phyloP scores from a whole-genome alignment of 2,888 invertebrate genomes.

The Julus scandinavius region DNA sequence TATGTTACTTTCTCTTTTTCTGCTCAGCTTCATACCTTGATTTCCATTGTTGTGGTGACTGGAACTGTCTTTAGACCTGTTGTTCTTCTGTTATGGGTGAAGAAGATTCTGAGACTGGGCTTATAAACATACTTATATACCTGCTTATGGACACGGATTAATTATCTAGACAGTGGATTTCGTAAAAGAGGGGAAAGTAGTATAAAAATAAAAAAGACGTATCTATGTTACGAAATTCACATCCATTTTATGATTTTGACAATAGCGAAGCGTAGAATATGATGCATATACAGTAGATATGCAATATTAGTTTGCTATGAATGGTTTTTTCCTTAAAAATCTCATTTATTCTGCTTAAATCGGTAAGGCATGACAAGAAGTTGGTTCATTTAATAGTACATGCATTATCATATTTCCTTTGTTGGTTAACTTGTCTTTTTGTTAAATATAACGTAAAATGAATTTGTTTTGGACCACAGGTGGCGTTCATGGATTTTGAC shows the following conservation, averaged over 20 bases:
- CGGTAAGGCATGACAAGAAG: not conserved
- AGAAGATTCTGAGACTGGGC: not conserved
- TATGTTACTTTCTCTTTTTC: not conserved
- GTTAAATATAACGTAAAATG: not conserved
- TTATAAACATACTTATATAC: slow-evolving; percentile 13
- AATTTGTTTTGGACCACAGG: not conserved
- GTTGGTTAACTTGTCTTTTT: not conserved
- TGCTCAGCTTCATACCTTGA: not conserved
- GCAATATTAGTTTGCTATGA: not conserved
- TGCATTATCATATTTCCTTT: not conserved
- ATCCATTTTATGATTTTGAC: not conserved
- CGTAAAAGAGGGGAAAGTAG: slow-evolving; percentile 15
- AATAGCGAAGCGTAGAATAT: not conserved
- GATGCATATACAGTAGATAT: not conserved
- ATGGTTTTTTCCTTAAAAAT: not conserved
- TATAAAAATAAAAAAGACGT: not conserved
- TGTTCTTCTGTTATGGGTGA: not conserved
- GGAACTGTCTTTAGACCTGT: not conserved
- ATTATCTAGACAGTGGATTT: not conserved
- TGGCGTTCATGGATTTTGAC: not conserved
- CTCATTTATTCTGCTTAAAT: not conserved
- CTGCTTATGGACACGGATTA: not conserved
- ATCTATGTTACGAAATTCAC: slow-evolving; percentile 24
- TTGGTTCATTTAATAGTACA: not conserved
- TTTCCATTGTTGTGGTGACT: not conserved